Percentiles rank a stretch among this genome's conserved stretches.
These are phyloP conservation scores for Cyphomyrus plagiostoma DNA, from an alignment of 2,113 vertebrate genomes.

Conservation along the genomic window DNA sequence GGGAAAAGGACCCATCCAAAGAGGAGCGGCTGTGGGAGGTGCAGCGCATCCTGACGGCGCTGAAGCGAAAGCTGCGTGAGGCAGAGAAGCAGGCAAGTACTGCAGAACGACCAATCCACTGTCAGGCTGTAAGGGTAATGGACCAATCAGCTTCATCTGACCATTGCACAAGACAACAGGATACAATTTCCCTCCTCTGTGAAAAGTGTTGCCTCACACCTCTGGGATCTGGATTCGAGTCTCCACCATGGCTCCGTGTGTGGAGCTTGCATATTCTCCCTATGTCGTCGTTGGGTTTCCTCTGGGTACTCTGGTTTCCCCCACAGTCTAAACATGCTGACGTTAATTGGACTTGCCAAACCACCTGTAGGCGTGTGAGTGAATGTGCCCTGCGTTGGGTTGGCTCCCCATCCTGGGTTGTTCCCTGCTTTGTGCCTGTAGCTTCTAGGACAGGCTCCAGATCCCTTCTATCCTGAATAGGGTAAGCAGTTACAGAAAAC, in stretches of 20 bases:
- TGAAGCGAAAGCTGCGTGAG: slow-evolving; percentile 93
- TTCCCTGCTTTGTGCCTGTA: too few species aligned
- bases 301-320: neutral
- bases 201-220: neutral
- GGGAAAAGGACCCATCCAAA: slow-evolving; percentile 96
- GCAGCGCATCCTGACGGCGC: slow-evolving; percentile 92
- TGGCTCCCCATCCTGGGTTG: too few species aligned
- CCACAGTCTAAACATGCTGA: too few species aligned
- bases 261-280: neutral
- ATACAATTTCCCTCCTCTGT: neutral
- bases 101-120: neutral
- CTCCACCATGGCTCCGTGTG: neutral
- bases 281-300: neutral
- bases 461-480: too few species aligned
- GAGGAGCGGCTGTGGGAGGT: slow-evolving; percentile 98
- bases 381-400: too few species aligned
- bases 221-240: neutral
- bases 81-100: slow-evolving; percentile 59
- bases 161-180: neutral
- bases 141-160: neutral
- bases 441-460: too few species aligned
- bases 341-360: too few species aligned
- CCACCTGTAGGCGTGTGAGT: too few species aligned
- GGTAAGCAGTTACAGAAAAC: too few species aligned
- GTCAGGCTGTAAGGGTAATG: neutral